Conservation (phyloP, 1,140 invertebrate species). For the Lepeophtheirus salmonis region DNA sequence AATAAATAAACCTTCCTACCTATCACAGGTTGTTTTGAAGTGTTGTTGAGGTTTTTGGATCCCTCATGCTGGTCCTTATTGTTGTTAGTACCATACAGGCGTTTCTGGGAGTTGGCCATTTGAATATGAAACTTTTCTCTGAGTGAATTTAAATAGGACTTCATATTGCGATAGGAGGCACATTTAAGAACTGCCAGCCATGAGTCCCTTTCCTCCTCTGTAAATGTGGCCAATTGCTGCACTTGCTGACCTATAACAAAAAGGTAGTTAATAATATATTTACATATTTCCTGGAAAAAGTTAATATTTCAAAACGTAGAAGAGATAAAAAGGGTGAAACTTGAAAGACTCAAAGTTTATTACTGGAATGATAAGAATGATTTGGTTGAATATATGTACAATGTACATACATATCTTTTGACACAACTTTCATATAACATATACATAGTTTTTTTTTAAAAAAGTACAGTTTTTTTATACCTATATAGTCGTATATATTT, state of each 20-base stretch:
- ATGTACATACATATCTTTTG: too few species aligned
- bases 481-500: too few species aligned
- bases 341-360: too few species aligned
- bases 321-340: too few species aligned
- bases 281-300: too few species aligned
- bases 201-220: constrained; percentile 56
- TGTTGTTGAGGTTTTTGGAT: neutral
- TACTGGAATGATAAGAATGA: too few species aligned
- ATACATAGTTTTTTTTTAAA: too few species aligned
- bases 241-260: constrained; percentile 44
- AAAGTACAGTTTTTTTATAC: too few species aligned
- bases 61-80: neutral
- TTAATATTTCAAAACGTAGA: too few species aligned
- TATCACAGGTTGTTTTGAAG: constrained; percentile 23
- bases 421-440: too few species aligned
- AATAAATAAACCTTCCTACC: constrained; percentile 24
- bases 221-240: constrained; percentile 54
- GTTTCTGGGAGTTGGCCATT: neutral
- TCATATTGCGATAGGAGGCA: constrained; percentile 62
- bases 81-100: neutral
- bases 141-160: constrained; percentile 48
- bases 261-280: too few species aligned
- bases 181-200: constrained; percentile 70
- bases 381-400: too few species aligned
- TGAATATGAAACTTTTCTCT: constrained; percentile 28